These are phyloP conservation scores for Syncerus caffer DNA, from an alignment of 2,797 vertebrate genomes.

Conservation along the genomic window DNA sequence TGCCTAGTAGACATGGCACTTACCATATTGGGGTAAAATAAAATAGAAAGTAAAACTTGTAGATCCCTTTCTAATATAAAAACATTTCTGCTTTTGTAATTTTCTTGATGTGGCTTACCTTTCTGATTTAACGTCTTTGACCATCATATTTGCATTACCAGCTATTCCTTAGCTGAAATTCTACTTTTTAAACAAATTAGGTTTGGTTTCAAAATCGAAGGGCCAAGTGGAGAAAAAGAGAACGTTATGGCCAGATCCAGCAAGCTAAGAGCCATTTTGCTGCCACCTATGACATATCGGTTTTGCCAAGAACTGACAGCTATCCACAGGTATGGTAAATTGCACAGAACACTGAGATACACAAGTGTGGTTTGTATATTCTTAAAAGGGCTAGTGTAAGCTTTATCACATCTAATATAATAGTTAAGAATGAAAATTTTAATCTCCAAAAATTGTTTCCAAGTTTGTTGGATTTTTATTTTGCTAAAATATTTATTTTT, in stretches of 20 bases:
- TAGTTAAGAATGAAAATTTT: background rate
- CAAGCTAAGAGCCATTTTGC: slow-evolving; percentile 98
- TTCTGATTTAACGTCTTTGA: slow-evolving; percentile 14
- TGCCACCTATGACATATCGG: slow-evolving; percentile 95
- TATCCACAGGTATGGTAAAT: slow-evolving; percentile 92
- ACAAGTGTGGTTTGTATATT: background rate
- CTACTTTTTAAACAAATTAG: slow-evolving; percentile 79
- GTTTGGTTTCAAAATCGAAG: slow-evolving; percentile 99
- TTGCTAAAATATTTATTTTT: slow-evolving; percentile 2
- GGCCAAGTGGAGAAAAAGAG: slow-evolving; percentile 98
- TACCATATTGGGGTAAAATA: background rate
- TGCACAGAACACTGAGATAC: background rate
- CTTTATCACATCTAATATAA: background rate
- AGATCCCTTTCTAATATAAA: background rate
- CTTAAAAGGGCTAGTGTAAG: background rate
- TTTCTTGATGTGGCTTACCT: background rate
- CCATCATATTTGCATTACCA: background rate
- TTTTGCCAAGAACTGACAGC: slow-evolving; percentile 94
- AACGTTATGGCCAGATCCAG: slow-evolving; percentile 98
- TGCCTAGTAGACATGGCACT: background rate
- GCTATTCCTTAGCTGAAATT: slow-evolving; percentile 34
- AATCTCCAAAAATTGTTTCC: background rate
- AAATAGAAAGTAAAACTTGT: background rate
- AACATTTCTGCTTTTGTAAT: background rate
- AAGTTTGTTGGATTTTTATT: background rate